phyloP scores from a whole-genome alignment of 2,113 vertebrate genomes.

The Lasiurus cinereus region DNA sequence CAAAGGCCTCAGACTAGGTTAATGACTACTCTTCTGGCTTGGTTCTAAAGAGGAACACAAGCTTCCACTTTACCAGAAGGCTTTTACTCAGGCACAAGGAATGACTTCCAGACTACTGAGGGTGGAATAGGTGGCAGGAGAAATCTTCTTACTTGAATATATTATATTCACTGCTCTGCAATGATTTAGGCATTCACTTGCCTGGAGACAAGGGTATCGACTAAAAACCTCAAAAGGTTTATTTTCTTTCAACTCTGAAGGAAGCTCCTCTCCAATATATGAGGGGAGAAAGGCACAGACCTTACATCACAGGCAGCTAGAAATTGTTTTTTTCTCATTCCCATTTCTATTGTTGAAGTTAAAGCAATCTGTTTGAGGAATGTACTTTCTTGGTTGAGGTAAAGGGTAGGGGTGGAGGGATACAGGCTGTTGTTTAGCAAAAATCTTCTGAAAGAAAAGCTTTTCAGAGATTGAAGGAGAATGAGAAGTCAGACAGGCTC shows the following conservation, averaged over 20 bases:
- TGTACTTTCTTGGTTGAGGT: background rate
- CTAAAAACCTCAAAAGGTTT: conserved; percentile 35
- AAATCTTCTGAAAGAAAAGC: conserved; percentile 30
- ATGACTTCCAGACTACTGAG: conserved; percentile 23
- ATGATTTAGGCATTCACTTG: conserved; percentile 37
- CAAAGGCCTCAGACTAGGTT: background rate
- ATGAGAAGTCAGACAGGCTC: conserved; percentile 27
- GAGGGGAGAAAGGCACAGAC: background rate
- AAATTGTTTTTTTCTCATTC: conserved; percentile 60
- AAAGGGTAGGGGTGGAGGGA: background rate
- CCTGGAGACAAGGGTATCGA: background rate
- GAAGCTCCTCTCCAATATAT: background rate
- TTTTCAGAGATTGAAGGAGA: conserved; percentile 26
- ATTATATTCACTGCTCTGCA: conserved; percentile 31
- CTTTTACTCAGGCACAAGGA: background rate
- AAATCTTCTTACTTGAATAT: conserved; percentile 33
- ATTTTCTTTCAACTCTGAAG: conserved; percentile 40
- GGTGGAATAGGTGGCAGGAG: background rate
- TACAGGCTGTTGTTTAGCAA: background rate
- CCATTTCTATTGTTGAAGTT: background rate
- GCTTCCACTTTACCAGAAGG: background rate
- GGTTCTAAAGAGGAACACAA: background rate
- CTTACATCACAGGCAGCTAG: background rate
- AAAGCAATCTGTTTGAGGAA: conserved; percentile 13
- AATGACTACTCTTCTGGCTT: background rate